Base-by-base conservation (phyloP, 2,797 vertebrate species). In the Falco concolor region DNA sequence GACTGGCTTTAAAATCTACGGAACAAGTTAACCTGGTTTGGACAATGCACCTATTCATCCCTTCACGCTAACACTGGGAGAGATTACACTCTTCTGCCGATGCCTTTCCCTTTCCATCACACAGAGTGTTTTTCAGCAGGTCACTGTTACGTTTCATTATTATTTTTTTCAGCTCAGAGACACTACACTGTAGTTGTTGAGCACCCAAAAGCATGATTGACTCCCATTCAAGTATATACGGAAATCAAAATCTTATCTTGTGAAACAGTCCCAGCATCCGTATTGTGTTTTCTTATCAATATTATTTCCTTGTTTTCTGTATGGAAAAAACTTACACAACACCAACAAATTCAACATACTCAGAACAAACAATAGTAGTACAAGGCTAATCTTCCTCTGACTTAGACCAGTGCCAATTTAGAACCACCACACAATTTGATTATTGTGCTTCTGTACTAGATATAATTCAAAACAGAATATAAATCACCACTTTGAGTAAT, bases 221-320 rank as follows among this genome's bases (percentile, higher is more conserved):
- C 95, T 97, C 83, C 83, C 89, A 81, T 81, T 95, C 90, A 96
- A 97, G 95, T 97, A 95, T 70, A 97, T 90, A 97, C 5, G 78
- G 97, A 97, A 97, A 95, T 80, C 81, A 61, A 97, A 97, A 96
- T 86, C 97, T 98, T 98, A 98, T 98, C 98, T 98, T 60, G 22
- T 77, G 70, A 54, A 97, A 97, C 98, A 98, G 98, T 94, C 97
- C 97, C 96, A 92, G 97, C 85, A 97, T 97, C 96, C 11, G 5
- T 88, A 98, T 97, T 97, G 97, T 98, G 93, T 97, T 98, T 97
- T 97, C 98, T 98, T 98, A 98, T 98, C 96, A 95, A 96, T 96
- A 98, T 98, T 98, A 98, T 98, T 99, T 98, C 97, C 98, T 98
- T 97, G 96, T 93, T 97, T 97, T 96, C 78, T 76, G 40, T 14